A percentile compares a stretch with the other conserved stretches of the same genome.
These are phyloP conservation scores for Cephus spinipes DNA, from an alignment of 2,888 invertebrate species.

Conservation along the genomic window DNA sequence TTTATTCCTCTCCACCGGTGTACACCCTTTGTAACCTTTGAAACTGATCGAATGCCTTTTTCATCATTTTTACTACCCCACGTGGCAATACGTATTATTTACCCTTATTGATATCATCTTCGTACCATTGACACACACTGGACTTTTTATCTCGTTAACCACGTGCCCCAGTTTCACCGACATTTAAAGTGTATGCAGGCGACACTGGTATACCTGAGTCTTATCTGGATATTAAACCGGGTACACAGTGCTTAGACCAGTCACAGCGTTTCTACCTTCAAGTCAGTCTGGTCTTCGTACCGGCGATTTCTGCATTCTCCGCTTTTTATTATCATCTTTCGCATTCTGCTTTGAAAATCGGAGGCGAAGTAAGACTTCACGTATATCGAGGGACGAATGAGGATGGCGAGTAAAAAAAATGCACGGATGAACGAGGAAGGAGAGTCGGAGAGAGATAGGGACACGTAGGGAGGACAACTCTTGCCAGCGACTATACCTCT, in stretches of 20 bases:
- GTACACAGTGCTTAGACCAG: neutral
- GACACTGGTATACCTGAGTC: neutral
- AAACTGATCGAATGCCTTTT: neutral
- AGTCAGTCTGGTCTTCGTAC: neutral
- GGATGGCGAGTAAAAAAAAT: neutral
- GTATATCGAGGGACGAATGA: neutral
- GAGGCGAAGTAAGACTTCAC: neutral
- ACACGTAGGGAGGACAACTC: constrained; percentile 24
- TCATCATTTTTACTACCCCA: neutral
- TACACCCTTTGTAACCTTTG: neutral
- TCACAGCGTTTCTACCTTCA: neutral
- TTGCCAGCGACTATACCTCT: constrained; percentile 56
- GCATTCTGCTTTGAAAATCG: neutral
- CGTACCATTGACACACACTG: neutral
- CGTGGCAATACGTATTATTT: neutral
- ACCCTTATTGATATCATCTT: neutral
- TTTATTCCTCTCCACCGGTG: neutral
- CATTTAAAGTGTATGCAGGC: neutral
- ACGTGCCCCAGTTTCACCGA: neutral
- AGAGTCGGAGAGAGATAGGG: constrained; percentile 14
- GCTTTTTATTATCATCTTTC: neutral
- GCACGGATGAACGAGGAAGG: neutral
- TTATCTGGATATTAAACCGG: neutral
- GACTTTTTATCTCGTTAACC: neutral
- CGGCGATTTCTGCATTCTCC: neutral